Evolutionary conservation across 2,113 vertebrate species (phyloP).

Genomic region (Mola mola): DNA sequence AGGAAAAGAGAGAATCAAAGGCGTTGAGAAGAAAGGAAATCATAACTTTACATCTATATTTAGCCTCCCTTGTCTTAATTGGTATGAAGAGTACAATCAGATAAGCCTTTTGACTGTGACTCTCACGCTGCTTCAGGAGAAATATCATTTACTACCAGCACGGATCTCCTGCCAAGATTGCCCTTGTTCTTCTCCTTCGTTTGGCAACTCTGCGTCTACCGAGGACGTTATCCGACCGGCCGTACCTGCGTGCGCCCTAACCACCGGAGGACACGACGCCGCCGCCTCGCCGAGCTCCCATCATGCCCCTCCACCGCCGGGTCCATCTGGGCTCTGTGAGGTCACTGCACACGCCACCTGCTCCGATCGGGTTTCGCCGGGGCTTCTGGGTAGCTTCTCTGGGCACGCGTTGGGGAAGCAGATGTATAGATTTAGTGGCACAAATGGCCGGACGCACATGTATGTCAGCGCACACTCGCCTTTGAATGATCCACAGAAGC

Average conservation of each 20-base stretch:
- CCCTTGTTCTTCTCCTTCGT: background rate
- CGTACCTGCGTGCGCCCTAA: too few species aligned
- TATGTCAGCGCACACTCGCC: too few species aligned
- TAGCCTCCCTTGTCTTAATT: constrained; percentile 76
- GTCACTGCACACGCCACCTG: constrained; percentile 81
- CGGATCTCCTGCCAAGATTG: constrained; percentile 34
- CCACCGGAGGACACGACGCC: too few species aligned
- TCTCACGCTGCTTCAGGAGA: constrained; percentile 63
- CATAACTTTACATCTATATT: constrained; percentile 71
- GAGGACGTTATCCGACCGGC: too few species aligned
- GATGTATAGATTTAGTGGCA: constrained; percentile 75
- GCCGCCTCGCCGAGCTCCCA: too few species aligned
- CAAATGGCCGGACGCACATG: too few species aligned
- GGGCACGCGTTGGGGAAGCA: constrained; percentile 52
- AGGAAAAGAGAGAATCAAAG: constrained; percentile 58
- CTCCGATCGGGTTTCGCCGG: constrained; percentile 54
- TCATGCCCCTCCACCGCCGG: background rate
- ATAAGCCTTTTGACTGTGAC: constrained; percentile 69
- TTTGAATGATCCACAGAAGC: too few species aligned
- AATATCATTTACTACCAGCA: constrained; percentile 46
- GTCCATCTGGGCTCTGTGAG: constrained; percentile 78
- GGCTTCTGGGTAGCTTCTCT: constrained; percentile 64
- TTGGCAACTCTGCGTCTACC: constrained; percentile 16
- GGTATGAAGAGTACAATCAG: constrained; percentile 78
- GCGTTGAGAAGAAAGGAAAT: constrained; percentile 69